Base-by-base conservation (phyloP, 92 coral and sea anemone genomes). In the Zoanthus sansibaricus region DNA sequence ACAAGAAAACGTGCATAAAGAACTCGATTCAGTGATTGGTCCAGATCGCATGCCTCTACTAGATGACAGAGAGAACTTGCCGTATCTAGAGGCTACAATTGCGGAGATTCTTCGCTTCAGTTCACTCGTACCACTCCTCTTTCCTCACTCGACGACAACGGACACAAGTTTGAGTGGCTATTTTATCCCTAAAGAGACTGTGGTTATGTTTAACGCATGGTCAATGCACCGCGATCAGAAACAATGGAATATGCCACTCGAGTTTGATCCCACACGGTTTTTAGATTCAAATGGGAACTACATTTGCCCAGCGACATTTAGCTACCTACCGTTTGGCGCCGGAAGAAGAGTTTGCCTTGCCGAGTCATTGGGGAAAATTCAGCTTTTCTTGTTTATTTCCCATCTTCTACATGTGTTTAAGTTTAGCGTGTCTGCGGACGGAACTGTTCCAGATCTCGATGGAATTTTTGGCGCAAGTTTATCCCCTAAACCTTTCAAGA, bases 321-420 rank as follows among this genome's bases (percentile, higher is more conserved):
- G 99, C 80, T 97, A 97, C 64, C 82, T 95, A 87, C 99, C 99
- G 0, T 97, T 95, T 69, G 93, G 95, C 1, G 98, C 98, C 21
- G 99, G 99, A 17, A 79, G 99, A 17, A 83, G 99, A 4, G 99
- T 97, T 13, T 97, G 99, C 44, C 92, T 97, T 64, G 99, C 98
- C 0, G 99, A 97, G 75, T 89, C 98, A 10, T 94, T 97, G n/a
- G 95, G 98, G 6, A 97, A 97, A 76, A 93, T 96, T 37, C 95
- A 95, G 74, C 92, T 95, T 44, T 97, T 93, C 87, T 75, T 93
- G 48, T 95, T 97, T 62, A 91, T 97, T 56, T 88, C 98, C 74
- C 94, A 92, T 49, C 82, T 97, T 72, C 74, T 97, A 20, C 95
- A 95, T 89, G 91, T 89, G 88, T 97, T 97, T 59, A 87, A 69